These are phyloP conservation scores for Plagodis pulveraria DNA, from an alignment of 2,888 invertebrate species.

Conservation along the genomic window DNA sequence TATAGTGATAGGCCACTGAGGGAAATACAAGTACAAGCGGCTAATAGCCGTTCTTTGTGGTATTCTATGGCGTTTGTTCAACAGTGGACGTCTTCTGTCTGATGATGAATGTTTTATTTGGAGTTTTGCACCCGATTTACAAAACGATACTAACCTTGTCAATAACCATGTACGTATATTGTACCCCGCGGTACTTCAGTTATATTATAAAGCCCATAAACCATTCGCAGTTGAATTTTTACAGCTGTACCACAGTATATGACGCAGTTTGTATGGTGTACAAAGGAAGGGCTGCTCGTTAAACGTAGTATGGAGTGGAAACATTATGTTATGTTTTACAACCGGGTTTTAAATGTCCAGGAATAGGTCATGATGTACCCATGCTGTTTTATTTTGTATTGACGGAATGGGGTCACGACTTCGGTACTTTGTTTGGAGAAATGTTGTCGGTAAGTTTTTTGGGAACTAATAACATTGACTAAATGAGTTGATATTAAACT, in stretches of 20 bases:
- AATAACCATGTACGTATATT: neutral
- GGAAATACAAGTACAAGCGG: no score
- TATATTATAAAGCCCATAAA: constrained; percentile 21
- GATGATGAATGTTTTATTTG: no score
- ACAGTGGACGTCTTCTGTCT: no score
- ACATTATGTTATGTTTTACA: constrained; percentile 26
- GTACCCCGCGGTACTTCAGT: neutral
- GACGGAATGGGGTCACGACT: constrained; percentile 1
- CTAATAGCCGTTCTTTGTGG: no score
- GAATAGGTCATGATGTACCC: constrained; percentile 26
- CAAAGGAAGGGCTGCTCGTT: constrained; percentile 24
- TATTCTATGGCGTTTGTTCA: no score
- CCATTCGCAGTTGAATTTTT: constrained; percentile 30
- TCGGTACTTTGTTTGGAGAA: no score
- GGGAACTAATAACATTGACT: no score
- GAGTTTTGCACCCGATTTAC: neutral
- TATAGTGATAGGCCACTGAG: no score
- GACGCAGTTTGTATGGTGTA: neutral
- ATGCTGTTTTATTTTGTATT: constrained; percentile 9
- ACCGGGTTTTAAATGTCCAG: constrained; percentile 25
- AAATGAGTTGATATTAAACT: no score
- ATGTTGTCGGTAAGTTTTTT: no score
- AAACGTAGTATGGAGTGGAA: constrained; percentile 28
- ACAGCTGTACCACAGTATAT: constrained; percentile 15
- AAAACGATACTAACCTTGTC: neutral